Evolutionary conservation across 2,797 vertebrate genomes (phyloP).

Genomic region (Aselliscus stoliczkanus): DNA sequence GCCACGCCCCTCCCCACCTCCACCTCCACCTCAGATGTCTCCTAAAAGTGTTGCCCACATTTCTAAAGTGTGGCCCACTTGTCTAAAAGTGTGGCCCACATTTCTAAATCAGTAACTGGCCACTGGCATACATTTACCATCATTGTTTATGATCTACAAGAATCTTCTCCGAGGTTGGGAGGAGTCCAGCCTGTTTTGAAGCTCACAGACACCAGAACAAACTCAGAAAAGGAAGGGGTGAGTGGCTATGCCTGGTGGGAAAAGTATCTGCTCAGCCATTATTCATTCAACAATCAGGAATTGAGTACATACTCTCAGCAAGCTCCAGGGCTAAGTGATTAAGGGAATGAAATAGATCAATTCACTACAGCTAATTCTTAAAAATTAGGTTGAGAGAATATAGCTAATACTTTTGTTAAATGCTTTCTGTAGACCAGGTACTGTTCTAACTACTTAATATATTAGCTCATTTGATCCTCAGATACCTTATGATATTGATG

Average conservation of each 20-base stretch:
- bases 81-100: not conserved
- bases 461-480: not conserved
- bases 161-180: not conserved
- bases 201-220: not conserved
- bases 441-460: not conserved
- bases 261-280: not conserved
- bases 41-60: not conserved
- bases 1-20: no score
- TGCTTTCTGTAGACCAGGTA: not conserved
- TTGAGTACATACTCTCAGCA: not conserved
- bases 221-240: not conserved
- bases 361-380: not conserved
- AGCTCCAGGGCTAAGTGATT: not conserved
- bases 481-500: not conserved
- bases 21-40: not conserved
- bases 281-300: not conserved
- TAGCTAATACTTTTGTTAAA: not conserved
- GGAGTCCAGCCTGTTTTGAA: not conserved
- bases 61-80: not conserved
- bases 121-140: not conserved
- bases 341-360: not conserved
- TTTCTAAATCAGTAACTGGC: not conserved
- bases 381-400: not conserved
- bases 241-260: not conserved
- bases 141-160: not conserved